Conservation (phyloP, 2,113 vertebrate species). For the Notiomystis cincta region DNA sequence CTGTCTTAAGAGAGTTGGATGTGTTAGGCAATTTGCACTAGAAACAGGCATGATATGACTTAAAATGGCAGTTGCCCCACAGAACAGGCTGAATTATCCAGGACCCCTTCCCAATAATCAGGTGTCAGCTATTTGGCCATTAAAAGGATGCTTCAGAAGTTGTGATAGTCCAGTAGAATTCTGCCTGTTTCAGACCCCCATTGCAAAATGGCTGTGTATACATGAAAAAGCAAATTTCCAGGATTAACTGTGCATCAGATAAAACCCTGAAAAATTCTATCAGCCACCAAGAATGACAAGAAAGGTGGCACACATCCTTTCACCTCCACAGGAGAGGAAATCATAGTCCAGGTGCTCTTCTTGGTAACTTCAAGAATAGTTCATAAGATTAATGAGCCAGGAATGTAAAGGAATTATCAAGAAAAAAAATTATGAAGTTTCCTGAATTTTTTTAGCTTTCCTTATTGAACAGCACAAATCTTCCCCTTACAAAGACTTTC, state of each 20-base stretch:
- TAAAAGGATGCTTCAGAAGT: constrained; percentile 5
- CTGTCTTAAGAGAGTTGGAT: constrained; percentile 44
- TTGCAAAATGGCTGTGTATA: background rate
- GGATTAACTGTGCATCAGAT: background rate
- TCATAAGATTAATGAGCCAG: background rate
- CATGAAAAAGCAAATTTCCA: background rate
- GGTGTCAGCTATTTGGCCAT: background rate
- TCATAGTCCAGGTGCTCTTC: background rate
- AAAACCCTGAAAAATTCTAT: background rate
- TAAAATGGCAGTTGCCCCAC: background rate
- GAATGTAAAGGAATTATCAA: background rate
- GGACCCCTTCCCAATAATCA: constrained; percentile 4
- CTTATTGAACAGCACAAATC: background rate
- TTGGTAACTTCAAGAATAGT: background rate
- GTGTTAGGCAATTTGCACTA: constrained; percentile 37
- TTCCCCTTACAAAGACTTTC: background rate
- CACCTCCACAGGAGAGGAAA: background rate
- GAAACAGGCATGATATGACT: background rate
- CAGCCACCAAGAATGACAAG: background rate
- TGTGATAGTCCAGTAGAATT: background rate
- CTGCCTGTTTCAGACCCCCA: background rate
- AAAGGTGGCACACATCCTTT: background rate
- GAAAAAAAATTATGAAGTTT: background rate
- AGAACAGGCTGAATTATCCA: background rate
- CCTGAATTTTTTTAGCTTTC: background rate